Conservation (phyloP, 1,140 invertebrate species). For the Zaprionus davidi region DNA sequence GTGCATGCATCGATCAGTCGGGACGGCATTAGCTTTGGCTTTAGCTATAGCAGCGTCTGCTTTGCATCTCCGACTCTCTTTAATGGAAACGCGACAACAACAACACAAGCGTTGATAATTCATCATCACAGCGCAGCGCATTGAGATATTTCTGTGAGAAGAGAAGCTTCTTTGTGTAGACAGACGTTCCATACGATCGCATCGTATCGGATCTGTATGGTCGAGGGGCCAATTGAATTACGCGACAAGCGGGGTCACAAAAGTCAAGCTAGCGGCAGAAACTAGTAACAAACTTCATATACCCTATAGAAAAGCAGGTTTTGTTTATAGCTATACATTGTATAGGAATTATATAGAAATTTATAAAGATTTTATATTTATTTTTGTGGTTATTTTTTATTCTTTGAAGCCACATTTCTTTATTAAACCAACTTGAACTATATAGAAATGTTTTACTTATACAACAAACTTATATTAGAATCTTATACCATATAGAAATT, state of each 20-base stretch:
- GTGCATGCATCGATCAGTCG: conserved; percentile 6
- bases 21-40: not conserved
- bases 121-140: conserved; percentile 30
- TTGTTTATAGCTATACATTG: not conserved
- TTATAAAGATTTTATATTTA: not conserved
- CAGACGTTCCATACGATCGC: not conserved
- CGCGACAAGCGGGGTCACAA: conserved; percentile 33
- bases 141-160: conserved; percentile 16
- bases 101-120: conserved; percentile 48
- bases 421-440: too few species aligned
- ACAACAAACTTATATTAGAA: too few species aligned
- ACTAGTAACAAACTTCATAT: not conserved
- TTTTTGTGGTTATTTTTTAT: not conserved
- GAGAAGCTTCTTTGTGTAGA: conserved; percentile 19
- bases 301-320: not conserved
- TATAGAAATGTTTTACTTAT: too few species aligned
- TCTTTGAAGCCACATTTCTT: too few species aligned
- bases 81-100: not conserved
- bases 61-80: not conserved
- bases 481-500: too few species aligned
- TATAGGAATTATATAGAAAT: not conserved
- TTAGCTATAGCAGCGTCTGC: not conserved
- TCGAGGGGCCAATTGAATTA: conserved; percentile 41
- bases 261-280: not conserved
- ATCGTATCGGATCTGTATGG: not conserved